phyloP scores from a whole-genome alignment of 2,888 invertebrate genomes.

The Heterodera filipjevi region DNA sequence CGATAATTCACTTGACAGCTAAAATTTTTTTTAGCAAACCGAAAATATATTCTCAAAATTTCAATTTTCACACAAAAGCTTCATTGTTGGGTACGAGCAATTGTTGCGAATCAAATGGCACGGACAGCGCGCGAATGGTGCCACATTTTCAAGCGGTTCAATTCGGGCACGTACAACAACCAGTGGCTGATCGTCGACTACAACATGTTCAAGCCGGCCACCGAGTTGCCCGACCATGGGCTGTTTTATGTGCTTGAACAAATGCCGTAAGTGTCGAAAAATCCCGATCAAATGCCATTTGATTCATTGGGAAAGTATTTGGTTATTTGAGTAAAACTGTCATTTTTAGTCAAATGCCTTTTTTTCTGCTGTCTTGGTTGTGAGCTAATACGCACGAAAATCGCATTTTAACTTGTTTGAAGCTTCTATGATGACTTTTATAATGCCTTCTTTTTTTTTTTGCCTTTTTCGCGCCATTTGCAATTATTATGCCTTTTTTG shows the following conservation, averaged over 20 bases:
- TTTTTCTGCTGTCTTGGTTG: too few species aligned
- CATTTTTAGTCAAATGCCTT: too few species aligned
- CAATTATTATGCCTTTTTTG: too few species aligned
- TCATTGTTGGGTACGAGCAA: slow-evolving; percentile 76
- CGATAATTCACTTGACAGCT: background rate
- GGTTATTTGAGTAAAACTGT: too few species aligned
- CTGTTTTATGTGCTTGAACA: slow-evolving; percentile 81
- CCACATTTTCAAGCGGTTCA: slow-evolving; percentile 73
- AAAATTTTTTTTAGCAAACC: too few species aligned
- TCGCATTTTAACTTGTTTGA: too few species aligned
- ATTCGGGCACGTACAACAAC: slow-evolving; percentile 80
- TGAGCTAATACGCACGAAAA: too few species aligned
- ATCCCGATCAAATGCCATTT: background rate
- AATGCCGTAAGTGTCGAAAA: slow-evolving; percentile 65
- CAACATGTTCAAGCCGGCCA: slow-evolving; percentile 71
- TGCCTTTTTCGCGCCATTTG: too few species aligned
- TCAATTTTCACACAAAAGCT: slow-evolving; percentile 27
- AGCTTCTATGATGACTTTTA: too few species aligned
- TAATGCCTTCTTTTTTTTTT: too few species aligned
- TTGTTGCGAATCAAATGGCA: slow-evolving; percentile 82
- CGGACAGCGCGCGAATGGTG: slow-evolving; percentile 78
- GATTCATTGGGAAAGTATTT: background rate
- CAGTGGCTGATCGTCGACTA: slow-evolving; percentile 85
- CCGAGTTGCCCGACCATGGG: slow-evolving; percentile 64
- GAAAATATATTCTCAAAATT: background rate